Evolutionary conservation across 2,797 vertebrate genomes (phyloP), one percentile per base, ranked within the genome.

Genomic region (Rhinophrynus dorsalis): DNA sequence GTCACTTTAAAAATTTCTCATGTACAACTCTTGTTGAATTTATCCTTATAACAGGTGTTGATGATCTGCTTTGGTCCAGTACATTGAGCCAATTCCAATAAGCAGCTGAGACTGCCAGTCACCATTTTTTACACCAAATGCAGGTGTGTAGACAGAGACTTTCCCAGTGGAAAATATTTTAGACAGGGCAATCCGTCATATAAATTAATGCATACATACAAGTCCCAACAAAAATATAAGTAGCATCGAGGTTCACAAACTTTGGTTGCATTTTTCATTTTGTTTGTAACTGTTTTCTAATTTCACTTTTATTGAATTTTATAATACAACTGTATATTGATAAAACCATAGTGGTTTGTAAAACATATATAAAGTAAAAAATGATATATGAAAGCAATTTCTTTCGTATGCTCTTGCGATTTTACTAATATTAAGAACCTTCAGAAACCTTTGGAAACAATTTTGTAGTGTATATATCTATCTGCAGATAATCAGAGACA

Each of bases 121-220:
- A 68, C 56, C 47, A 26, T 60, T 60, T 42, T 47, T 61, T 51
- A 18, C 33, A 52, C 29, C 47, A 23, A 61, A 18, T 61, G 56
- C 68, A 71, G 51, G 51, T 63, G 51, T 56, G 48, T 45, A 52
- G 32, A 27, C 20, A 27, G 7, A 63, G 54, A 48, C 3, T 63
- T 29, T 63, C 15, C 40, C 30, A 29, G 29, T 37, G 51, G 20
- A 63, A 47, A 57, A 23, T 13, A 10, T 27, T 54, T 21, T 17
- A 63, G 68, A 60, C 68, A 63, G 37, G 59, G 56, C 33, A 45
- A 71, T 63, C 38, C 51, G 56, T 71, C 68, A 71, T 18, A 40
- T 63, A 71, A 63, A 63, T 69, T 47, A 69, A 30, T 48, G 11
- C 3, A 48, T 48, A 48, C 10, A 45, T 40, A 55, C 40, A 63